phyloP scores from a whole-genome alignment of 2,113 vertebrate genomes.

The Saccopteryx leptura region DNA sequence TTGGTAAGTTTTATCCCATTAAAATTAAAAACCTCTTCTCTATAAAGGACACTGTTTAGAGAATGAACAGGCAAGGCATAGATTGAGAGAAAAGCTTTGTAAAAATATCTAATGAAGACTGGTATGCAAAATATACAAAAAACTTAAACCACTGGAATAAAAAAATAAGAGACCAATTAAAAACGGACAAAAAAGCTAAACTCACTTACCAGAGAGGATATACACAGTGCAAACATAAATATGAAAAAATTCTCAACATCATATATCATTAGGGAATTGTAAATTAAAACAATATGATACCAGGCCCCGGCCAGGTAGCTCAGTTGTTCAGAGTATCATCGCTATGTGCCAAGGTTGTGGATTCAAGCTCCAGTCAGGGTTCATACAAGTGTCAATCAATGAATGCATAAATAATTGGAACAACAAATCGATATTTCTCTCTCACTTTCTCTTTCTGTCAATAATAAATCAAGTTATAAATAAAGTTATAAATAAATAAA shows the following conservation, averaged over 20 bases:
- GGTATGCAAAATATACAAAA: background rate
- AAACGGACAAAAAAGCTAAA: background rate
- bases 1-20: background rate
- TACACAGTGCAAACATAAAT: background rate
- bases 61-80: background rate
- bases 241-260: background rate
- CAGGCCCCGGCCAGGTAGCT: no score
- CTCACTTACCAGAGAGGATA: background rate
- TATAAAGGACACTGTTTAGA: background rate
- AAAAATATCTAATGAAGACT: background rate
- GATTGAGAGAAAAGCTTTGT: background rate
- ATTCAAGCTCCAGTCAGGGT: no score
- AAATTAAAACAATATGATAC: constrained; percentile 39
- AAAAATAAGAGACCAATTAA: background rate
- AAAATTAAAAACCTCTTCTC: background rate
- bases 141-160: background rate
- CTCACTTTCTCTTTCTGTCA: no score
- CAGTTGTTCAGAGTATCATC: no score
- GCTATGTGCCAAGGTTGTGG: no score
- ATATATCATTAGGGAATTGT: background rate
- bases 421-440: no score
- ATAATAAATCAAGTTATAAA: no score
- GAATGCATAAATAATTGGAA: no score
- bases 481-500: background rate
- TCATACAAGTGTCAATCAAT: no score